Base-by-base conservation (phyloP, 1,140 invertebrate genomes). In the Saxidomus purpurata region DNA sequence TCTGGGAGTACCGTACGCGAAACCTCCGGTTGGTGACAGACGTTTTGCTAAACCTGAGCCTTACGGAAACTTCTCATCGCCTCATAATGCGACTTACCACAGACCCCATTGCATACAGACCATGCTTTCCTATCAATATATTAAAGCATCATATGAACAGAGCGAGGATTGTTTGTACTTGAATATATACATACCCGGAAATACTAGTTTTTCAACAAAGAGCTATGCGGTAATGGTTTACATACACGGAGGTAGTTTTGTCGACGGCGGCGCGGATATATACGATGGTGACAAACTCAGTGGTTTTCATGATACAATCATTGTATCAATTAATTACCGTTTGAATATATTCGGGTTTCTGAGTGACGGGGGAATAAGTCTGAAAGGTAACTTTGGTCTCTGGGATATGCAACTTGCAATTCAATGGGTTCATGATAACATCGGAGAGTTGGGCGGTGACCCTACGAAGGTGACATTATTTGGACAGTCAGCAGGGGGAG, bases 301-400 rank as follows among this genome's bases (percentile, higher is more conserved):
- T 2, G 98, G 97, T 0, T 98, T 98, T 89, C 97, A 98, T 92
- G 98, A 99, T 0, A 98, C 99, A 0, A 97, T 99, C 1, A 98
- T 99, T 1, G 98, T 99, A 0, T 98, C 98, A 0, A 97, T 99
- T 67, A 99, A 99, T 95, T 99, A 99, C 96, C 97, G 99, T 19
- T 96, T 99, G 0, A 98, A 98, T 61, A 98, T 98, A 88, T 96
- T 99, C 76, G 98, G 97, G 22, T 91, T 93, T 84, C 40, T 90
- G 19, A 31, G 63, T 17, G 74, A 84, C 15, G 83, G 86, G 49
- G 34, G 52, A 43, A 40, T 77, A 22, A 25, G 67, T 17, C 69
- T 86, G 4, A 98, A 98, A 0, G 97, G 97, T 0, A 98, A 98
- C 93, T 96, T 97, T 36, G 97, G 97, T 2, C 92, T 98, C 4